Percentiles rank a stretch among this genome's conserved stretches.
Conservation (phyloP, 2,888 invertebrate genomes). For the Polydrusus pterygomalis region DNA sequence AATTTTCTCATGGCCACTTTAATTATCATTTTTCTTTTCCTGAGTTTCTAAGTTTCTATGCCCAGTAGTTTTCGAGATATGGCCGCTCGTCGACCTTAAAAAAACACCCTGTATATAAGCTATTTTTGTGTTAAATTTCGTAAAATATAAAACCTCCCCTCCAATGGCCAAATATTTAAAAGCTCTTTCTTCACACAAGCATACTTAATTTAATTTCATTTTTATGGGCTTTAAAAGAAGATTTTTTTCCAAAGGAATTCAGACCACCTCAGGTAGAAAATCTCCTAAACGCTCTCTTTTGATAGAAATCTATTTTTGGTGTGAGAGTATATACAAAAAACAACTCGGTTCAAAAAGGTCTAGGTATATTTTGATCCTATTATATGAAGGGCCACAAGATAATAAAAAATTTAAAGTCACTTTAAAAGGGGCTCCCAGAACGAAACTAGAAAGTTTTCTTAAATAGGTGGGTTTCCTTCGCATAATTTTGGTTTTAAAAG, state of each 20-base stretch:
- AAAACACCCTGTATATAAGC: too few species aligned
- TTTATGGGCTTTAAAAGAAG: slow-evolving; percentile 32
- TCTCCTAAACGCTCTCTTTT: slow-evolving; percentile 38
- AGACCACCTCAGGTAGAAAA: slow-evolving; percentile 45
- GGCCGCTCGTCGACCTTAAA: too few species aligned
- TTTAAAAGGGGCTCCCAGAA: slow-evolving; percentile 28
- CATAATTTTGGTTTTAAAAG: slow-evolving; percentile 34
- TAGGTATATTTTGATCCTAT: slow-evolving; percentile 42
- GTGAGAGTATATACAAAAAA: slow-evolving; percentile 41
- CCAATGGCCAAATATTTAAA: background rate
- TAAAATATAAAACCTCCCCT: background rate
- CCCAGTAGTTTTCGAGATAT: too few species aligned
- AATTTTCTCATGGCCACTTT: too few species aligned
- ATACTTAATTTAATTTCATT: slow-evolving; percentile 41
- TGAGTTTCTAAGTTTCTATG: too few species aligned
- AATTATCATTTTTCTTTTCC: too few species aligned
- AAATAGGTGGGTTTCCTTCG: slow-evolving; percentile 33
- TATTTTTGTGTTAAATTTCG: background rate
- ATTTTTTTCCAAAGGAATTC: slow-evolving; percentile 33
- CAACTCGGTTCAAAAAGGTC: slow-evolving; percentile 25
- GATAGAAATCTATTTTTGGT: slow-evolving; percentile 37
- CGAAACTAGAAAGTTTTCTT: slow-evolving; percentile 32
- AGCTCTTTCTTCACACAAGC: slow-evolving; percentile 22
- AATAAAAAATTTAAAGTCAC: slow-evolving; percentile 46
- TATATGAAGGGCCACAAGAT: slow-evolving; percentile 40